Percentiles rank a stretch among this genome's conserved stretches.
Conservation (phyloP, 2,797 vertebrate species). For the Myotis vivesi region DNA sequence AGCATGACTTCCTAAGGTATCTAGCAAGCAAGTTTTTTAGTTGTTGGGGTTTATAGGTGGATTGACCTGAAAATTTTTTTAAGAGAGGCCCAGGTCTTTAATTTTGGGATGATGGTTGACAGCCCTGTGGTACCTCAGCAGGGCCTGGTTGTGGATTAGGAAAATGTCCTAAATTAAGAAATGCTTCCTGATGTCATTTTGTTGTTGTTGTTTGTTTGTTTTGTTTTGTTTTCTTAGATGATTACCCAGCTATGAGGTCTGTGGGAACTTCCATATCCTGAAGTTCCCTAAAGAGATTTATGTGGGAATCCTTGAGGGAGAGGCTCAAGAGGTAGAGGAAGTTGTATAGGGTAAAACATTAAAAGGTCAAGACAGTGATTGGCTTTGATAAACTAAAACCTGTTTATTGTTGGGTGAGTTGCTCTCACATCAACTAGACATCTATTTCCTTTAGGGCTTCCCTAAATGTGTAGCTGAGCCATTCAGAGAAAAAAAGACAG, state of each 20-base stretch:
- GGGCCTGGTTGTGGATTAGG: neutral
- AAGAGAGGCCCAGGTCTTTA: neutral
- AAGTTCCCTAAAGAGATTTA: neutral
- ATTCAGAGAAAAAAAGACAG: neutral
- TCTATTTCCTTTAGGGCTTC: neutral
- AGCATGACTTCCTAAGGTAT: neutral
- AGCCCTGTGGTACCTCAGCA: neutral
- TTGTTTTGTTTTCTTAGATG: neutral
- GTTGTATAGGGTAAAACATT: neutral
- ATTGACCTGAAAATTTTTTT: neutral
- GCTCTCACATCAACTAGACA: neutral
- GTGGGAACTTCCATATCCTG: neutral
- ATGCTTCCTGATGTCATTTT: neutral
- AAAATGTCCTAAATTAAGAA: neutral
- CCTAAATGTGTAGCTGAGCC: neutral
- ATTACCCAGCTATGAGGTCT: neutral
- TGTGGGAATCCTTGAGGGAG: neutral
- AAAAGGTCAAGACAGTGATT: neutral
- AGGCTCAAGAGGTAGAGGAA: neutral
- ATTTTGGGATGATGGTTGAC: neutral
- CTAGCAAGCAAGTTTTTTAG: neutral
- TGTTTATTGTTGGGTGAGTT: neutral
- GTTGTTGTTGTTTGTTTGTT: too few relatives aligned
- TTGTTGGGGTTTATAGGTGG: neutral
- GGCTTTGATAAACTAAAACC: neutral